Percentiles rank a stretch among this genome's conserved stretches.
phyloP scores from a whole-genome alignment of 1,140 invertebrate genomes.

The Teleogryllus occipitalis region DNA sequence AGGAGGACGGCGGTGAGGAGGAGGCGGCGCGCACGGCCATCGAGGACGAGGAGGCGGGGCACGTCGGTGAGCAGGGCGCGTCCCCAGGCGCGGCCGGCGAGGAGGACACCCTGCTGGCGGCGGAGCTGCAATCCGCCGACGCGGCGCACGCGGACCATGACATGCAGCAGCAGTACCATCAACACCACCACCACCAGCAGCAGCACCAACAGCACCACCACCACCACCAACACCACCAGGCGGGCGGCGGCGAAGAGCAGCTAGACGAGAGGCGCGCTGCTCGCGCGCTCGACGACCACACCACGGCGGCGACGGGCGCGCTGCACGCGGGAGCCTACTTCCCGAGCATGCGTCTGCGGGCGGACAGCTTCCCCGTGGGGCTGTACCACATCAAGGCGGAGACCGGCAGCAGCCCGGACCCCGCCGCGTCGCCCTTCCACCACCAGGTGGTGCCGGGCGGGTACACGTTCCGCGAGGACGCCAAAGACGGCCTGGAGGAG shows the following conservation, averaged over 20 bases:
- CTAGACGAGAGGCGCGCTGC: too few relatives aligned
- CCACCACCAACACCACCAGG: not conserved
- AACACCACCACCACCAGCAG: not conserved
- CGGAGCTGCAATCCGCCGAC: not conserved
- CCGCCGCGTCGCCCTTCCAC: not conserved
- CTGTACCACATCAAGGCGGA: not conserved
- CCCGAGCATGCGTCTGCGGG: not conserved
- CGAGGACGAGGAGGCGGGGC: not conserved
- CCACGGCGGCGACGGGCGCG: too few relatives aligned
- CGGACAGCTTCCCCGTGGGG: not conserved
- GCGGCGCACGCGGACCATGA: not conserved
- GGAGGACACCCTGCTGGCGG: not conserved
- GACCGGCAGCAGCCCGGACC: not conserved
- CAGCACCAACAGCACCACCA: not conserved
- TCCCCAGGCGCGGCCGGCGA: not conserved
- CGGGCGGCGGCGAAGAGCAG: too few relatives aligned
- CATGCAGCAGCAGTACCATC: not conserved
- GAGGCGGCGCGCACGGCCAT: too few relatives aligned
- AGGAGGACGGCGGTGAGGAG: too few relatives aligned
- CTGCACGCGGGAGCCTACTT: not conserved
- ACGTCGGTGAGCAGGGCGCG: not conserved
- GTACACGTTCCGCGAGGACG: not conserved
- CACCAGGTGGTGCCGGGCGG: not conserved
- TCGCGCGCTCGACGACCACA: too few relatives aligned
- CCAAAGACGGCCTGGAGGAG: not conserved